Base-by-base conservation (phyloP, 2,888 invertebrate genomes). In the Nematopogon swammerdamellus region DNA sequence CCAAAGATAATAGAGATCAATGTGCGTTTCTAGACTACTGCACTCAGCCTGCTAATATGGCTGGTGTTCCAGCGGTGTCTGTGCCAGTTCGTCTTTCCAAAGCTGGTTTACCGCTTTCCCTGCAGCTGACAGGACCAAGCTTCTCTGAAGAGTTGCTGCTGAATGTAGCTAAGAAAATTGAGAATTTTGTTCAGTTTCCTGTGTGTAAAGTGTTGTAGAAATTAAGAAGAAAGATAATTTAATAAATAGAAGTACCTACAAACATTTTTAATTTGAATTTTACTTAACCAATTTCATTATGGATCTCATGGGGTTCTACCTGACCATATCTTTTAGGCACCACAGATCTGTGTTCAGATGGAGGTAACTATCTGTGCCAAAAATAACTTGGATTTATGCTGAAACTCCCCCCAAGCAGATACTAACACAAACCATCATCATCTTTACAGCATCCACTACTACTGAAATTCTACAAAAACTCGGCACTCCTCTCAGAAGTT, bases 11-110 rank as follows among this genome's bases (percentile, higher is more conserved):
- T 63, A 81, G 95, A 49, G 91, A 92, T 60, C 92, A 95, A 61
- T 91, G 93, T 67, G 89, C 91, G 0, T 80, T 89, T 44, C 92
- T 95, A 64, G 99, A 99, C 75, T 94, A 88, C 64, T 98, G 94
- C 63, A 98, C 98, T 0, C 96, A 96, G 63, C 91, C 98, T 0
- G 93, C 92, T 0, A 99, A 99, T 66, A 91, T 99, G 92, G 95
- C 97, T 36, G 98, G 98, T 1, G 80, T 96, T 50, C 97, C 97
- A 10, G 97, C 97, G 0, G 67, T 97, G 18, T 89, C 89, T 2
- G 71, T 97, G 53, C 97, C 97, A 0, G 85, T 94, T 48, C 80
- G 82, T 49, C 68, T 96, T 25, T 93, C 95, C 0, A 68, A 67
- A 20, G 81, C 82, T 49, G 87, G 87, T 3, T 68, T 97, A 50